Percentiles rank a stretch among this genome's conserved stretches.
Evolutionary conservation across 30 jellyfish, hydroid and myxozoan genomes (phyloP).

Genomic region (Euphysa ruthae): DNA sequence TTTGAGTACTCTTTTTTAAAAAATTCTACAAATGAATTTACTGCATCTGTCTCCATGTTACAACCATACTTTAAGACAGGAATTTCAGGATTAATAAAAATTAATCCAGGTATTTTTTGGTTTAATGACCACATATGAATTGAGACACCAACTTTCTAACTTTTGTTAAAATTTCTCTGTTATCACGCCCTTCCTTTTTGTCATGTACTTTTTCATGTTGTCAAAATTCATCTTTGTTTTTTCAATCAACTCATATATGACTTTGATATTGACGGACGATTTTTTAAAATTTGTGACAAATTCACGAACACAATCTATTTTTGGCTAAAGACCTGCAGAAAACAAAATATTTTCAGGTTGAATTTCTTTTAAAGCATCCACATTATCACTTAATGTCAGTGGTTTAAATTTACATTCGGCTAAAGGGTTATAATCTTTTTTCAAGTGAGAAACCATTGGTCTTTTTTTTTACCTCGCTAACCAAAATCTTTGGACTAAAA

Average conservation of each 20-base stretch:
- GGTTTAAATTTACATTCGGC: neutral
- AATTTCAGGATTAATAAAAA: neutral
- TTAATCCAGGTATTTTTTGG: neutral
- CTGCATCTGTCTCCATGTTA: neutral
- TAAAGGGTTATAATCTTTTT: conserved; percentile 18
- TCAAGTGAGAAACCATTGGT: conserved; percentile 2
- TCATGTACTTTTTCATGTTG: neutral
- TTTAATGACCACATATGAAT: neutral
- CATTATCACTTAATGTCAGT: conserved; percentile 13
- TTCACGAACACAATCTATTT: neutral
- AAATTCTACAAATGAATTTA: neutral
- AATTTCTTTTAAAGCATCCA: conserved; percentile 9
- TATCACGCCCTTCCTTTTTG: conserved; percentile 3
- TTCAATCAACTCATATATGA: neutral
- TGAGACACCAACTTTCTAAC: no score
- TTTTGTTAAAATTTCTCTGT: neutral
- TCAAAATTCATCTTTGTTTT: neutral
- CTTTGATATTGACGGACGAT: neutral
- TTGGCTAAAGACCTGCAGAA: conserved; percentile 17
- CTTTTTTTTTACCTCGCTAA: conserved; percentile 25
- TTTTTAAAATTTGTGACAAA: neutral
- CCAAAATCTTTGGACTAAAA: conserved; percentile 9
- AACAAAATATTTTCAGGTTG: conserved; percentile 18
- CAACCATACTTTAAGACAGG: neutral
- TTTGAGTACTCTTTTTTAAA: neutral